Evolutionary conservation across 2,113 vertebrate species (phyloP).

Genomic region (Mustela lutreola): DNA sequence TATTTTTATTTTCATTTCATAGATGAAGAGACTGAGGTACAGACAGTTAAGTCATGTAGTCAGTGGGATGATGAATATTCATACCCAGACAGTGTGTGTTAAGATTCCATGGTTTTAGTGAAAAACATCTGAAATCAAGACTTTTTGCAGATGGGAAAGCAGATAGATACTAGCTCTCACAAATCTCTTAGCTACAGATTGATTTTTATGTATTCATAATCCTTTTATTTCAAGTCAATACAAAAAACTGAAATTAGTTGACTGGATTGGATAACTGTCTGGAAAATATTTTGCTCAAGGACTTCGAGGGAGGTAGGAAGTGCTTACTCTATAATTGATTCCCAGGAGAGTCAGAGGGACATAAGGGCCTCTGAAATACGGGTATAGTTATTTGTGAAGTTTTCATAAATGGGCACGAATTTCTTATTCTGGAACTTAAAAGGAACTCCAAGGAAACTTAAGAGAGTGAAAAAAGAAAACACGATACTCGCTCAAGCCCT

Average conservation of each 20-base stretch:
- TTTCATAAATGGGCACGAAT: background rate
- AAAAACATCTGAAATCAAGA: background rate
- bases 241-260: slow-evolving; percentile 62
- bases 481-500: background rate
- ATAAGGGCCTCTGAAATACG: background rate
- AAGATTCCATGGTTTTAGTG: background rate
- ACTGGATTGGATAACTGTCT: slow-evolving; percentile 32
- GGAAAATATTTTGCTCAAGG: slow-evolving; percentile 13
- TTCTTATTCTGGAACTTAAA: background rate
- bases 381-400: background rate
- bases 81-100: background rate
- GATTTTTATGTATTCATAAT: slow-evolving; percentile 54
- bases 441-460: background rate
- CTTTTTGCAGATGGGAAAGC: background rate
- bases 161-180: slow-evolving; percentile 29
- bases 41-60: background rate
- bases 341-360: slow-evolving; percentile 55
- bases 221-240: slow-evolving; percentile 61
- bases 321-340: slow-evolving; percentile 26
- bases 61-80: background rate
- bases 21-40: background rate
- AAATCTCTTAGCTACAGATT: background rate
- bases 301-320: slow-evolving; percentile 24
- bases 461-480: background rate
- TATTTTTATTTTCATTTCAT: slow-evolving; percentile 49